Evolutionary conservation across 2,888 invertebrate species (phyloP).

Genomic region (Therioaphis trifolii): DNA sequence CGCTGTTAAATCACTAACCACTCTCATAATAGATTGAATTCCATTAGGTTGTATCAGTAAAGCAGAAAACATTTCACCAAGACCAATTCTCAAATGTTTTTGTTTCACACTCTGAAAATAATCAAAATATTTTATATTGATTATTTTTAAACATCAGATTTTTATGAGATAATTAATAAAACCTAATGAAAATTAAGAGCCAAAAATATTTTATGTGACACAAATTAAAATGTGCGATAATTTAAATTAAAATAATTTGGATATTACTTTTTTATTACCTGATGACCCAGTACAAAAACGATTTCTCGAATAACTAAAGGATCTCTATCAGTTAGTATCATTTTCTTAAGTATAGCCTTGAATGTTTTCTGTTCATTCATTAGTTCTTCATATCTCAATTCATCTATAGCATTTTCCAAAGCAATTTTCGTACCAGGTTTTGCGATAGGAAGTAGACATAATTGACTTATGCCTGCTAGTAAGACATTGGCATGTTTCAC

Average conservation of each 20-base stretch:
- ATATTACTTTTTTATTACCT: constrained; percentile 26
- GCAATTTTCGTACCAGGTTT: constrained; percentile 39
- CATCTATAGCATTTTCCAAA: constrained; percentile 5
- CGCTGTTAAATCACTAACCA: constrained; percentile 36
- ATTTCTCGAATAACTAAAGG: constrained; percentile 45
- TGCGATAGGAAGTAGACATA: constrained; percentile 39
- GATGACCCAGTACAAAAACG: constrained; percentile 28
- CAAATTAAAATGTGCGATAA: too few species aligned
- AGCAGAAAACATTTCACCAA: constrained; percentile 3
- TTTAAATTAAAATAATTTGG: background rate
- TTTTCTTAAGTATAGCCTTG: constrained; percentile 12
- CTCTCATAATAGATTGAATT: constrained; percentile 36
- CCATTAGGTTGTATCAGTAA: constrained; percentile 18
- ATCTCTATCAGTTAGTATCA: constrained; percentile 16
- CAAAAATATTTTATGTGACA: background rate
- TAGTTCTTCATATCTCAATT: constrained; percentile 40
- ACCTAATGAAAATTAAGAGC: too few species aligned
- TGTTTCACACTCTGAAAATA: constrained; percentile 39
- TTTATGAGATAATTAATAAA: background rate
- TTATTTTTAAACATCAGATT: background rate
- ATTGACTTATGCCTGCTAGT: constrained; percentile 41
- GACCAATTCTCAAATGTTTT: constrained; percentile 30
- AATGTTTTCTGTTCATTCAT: constrained; percentile 7
- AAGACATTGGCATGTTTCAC: constrained; percentile 13
- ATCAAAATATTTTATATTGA: background rate